Conservation (phyloP, 2,113 vertebrate species). For the Argyrosomus japonicus region DNA sequence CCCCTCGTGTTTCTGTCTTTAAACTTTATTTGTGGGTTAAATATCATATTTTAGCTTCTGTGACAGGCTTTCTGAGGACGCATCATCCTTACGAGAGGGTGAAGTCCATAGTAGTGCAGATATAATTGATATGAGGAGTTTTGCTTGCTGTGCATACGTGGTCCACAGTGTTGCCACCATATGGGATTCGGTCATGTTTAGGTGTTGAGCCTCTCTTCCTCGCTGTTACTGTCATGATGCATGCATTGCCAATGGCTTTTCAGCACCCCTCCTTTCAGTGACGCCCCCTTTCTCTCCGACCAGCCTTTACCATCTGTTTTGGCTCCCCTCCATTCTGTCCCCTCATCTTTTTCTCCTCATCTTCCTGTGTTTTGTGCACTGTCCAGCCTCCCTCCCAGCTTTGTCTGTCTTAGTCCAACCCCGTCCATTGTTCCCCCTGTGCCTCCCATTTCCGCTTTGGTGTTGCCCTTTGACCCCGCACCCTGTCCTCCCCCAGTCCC, state of each 20-base stretch:
- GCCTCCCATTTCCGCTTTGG: conserved; percentile 79
- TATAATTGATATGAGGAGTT: neutral
- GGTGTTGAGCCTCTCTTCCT: conserved; percentile 26
- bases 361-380: conserved; percentile 86
- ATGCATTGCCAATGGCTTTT: conserved; percentile 57
- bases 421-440: conserved; percentile 78
- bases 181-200: conserved; percentile 43
- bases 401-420: conserved; percentile 77
- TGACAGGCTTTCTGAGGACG: neutral
- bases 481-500: conserved; percentile 49
- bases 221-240: conserved; percentile 53
- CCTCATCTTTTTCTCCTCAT: conserved; percentile 82
- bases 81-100: neutral
- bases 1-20: neutral
- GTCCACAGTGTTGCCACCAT: conserved; percentile 28
- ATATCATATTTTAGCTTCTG: neutral
- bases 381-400: conserved; percentile 74
- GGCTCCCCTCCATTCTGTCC: conserved; percentile 71
- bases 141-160: neutral
- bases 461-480: conserved; percentile 79
- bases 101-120: neutral
- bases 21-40: neutral
- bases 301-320: conserved; percentile 83
- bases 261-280: conserved; percentile 38
- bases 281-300: conserved; percentile 59